These are phyloP conservation scores for Semotilus atromaculatus DNA, from an alignment of 2,797 vertebrate genomes.

Conservation along the genomic window DNA sequence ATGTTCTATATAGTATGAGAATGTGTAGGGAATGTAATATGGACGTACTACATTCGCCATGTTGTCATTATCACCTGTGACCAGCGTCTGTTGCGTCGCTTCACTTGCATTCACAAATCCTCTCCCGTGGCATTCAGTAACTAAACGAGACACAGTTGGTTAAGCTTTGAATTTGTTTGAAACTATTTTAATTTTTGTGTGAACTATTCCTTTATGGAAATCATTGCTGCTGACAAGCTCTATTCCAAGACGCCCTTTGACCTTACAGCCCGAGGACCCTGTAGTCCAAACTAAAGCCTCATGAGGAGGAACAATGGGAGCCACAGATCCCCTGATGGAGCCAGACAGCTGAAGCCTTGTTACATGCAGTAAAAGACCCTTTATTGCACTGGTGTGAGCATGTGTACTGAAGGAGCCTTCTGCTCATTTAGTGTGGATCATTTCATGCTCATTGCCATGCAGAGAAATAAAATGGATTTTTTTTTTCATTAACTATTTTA, in stretches of 20 bases:
- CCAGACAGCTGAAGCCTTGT: slow-evolving; percentile 70
- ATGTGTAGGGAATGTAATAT: background rate
- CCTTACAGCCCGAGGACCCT: slow-evolving; percentile 56
- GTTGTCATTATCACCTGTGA: background rate
- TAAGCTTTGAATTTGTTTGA: background rate
- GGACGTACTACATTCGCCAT: background rate
- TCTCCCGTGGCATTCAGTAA: background rate
- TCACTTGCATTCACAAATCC: too few species aligned
- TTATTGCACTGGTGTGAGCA: slow-evolving; percentile 56
- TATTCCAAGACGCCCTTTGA: slow-evolving; percentile 51
- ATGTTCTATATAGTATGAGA: too few species aligned
- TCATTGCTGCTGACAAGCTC: slow-evolving; percentile 37
- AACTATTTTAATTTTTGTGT: background rate
- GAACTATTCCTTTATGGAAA: slow-evolving; percentile 10
- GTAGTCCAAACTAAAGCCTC: slow-evolving; percentile 59
- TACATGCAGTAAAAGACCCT: slow-evolving; percentile 62
- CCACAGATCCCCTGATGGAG: slow-evolving; percentile 68
- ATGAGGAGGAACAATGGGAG: slow-evolving; percentile 71
- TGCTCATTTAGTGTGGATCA: slow-evolving; percentile 48
- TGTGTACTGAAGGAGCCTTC: slow-evolving; percentile 50
- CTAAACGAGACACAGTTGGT: background rate
- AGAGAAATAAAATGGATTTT: slow-evolving; percentile 51
- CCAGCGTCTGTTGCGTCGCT: too few species aligned
- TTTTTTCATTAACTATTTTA: slow-evolving; percentile 46
- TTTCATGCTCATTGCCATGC: slow-evolving; percentile 53